Base-by-base conservation (phyloP, 2,888 invertebrate species). In the Argyra leucocephala region DNA sequence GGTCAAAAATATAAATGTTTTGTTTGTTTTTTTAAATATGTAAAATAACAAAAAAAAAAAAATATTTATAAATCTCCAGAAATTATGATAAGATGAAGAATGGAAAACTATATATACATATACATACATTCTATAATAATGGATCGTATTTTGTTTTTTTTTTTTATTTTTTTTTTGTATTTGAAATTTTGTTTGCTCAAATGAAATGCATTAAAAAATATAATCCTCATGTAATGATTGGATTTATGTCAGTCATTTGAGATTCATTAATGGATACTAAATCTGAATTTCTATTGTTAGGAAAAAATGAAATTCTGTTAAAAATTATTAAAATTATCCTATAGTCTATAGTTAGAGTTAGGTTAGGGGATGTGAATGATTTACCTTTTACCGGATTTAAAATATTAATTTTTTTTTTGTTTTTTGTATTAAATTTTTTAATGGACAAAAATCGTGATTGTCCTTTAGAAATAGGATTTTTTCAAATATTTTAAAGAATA, bases 161-260 rank as follows among this genome's bases (percentile, higher is more conserved):
- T 31, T 15, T 37, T 37, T 15, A 3, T 31, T 31, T 6, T 31
- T 31, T 31, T 15, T 37, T 37, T 15, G 12, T 37, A 9, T 37
- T 37, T 37, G 15, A 48, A 9, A 48, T 15, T 18, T 48, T 9
- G 48, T 31, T 31, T 31, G 31, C 31, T 31, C 10, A 31, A 31
- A 48, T 48, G 18, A 59, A 18, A 59, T 59, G 23, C 12, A 59
- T 3, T 10, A 57, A 57, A 22, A 58, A 15, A 58, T 9, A 58
- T 22, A 58, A 59, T 59, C 23, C 6, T 59, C 59, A 23, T 59
- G 59, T 59, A 59, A 59, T 59, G 23, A 59, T 59, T 23, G 59
- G 59, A 59, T 59, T 59, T 59, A 59, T 59, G 59, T 59, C 59
- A 59, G 59, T 59, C 59, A 59, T 59, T 59, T 59, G 22, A 24